Conservation (phyloP, 2,888 invertebrate genomes). For the Tetragonula carbonaria region DNA sequence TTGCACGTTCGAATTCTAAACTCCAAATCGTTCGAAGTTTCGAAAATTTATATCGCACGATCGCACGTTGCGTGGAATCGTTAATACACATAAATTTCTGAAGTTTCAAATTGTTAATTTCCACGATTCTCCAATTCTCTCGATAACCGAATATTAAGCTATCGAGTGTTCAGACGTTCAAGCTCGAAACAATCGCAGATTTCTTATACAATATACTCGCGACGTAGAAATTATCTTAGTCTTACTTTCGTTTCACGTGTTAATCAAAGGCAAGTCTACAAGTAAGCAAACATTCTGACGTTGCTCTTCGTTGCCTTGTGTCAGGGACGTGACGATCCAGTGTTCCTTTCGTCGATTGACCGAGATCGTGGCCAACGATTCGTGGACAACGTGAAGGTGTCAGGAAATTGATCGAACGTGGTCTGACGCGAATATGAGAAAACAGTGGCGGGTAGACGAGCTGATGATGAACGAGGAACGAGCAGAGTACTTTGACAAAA, state of each 20-base stretch:
- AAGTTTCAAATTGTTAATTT: neutral
- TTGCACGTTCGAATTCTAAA: too few relatives aligned
- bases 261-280: neutral
- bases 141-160: too few relatives aligned
- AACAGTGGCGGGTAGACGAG: constrained; percentile 51
- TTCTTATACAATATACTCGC: too few relatives aligned
- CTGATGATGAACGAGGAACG: constrained; percentile 67
- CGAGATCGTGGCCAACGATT: neutral
- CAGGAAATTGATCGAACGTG: constrained; percentile 55
- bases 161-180: too few relatives aligned
- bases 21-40: neutral
- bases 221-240: neutral
- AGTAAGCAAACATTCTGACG: neutral
- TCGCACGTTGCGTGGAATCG: too few relatives aligned
- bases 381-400: neutral
- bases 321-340: constrained; percentile 12
- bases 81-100: too few relatives aligned
- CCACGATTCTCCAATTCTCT: too few relatives aligned
- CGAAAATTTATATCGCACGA: too few relatives aligned
- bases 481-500: constrained; percentile 55
- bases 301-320: neutral
- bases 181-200: too few relatives aligned
- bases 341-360: constrained; percentile 17
- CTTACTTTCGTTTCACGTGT: neutral
- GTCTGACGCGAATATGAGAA: constrained; percentile 33